These are phyloP conservation scores for Hoplostethus mediterraneus DNA, from an alignment of 2,797 vertebrate genomes.

Conservation along the genomic window DNA sequence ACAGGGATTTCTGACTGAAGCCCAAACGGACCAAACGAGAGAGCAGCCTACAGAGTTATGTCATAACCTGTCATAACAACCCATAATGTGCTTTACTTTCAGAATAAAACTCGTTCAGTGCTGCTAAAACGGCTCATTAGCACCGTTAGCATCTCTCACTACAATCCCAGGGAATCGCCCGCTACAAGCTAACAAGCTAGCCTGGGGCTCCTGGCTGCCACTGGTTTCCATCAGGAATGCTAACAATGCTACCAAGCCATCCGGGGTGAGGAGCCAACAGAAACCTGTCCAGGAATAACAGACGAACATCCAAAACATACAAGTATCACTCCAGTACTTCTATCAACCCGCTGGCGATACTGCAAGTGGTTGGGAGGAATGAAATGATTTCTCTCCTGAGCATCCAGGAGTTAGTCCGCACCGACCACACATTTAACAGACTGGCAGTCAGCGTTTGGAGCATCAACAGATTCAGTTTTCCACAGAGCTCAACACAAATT, in stretches of 20 bases:
- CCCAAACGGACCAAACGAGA: too few relatives aligned
- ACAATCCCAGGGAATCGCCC: too few relatives aligned
- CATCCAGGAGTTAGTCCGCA: slow-evolving; percentile 13
- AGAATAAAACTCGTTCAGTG: too few relatives aligned
- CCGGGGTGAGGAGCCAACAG: slow-evolving; percentile 5
- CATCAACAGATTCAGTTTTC: slow-evolving; percentile 42
- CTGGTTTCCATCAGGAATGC: too few relatives aligned
- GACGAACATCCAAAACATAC: not conserved
- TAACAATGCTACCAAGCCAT: not conserved
- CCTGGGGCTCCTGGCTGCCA: too few relatives aligned
- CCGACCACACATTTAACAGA: slow-evolving; percentile 36
- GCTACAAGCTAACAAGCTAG: too few relatives aligned
- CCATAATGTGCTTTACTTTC: too few relatives aligned
- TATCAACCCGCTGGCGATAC: not conserved
- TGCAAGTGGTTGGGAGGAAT: slow-evolving; percentile 14
- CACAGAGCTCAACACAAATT: slow-evolving; percentile 24
- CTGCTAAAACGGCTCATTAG: too few relatives aligned
- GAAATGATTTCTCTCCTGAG: slow-evolving; percentile 22
- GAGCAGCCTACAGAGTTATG: too few relatives aligned
- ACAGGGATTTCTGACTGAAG: too few relatives aligned
- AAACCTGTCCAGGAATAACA: not conserved
- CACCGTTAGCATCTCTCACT: too few relatives aligned
- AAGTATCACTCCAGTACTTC: slow-evolving; percentile 32
- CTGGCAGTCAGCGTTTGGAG: slow-evolving; percentile 17
- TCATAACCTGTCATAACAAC: too few relatives aligned